These are phyloP conservation scores for Phocides pigmalion DNA, from an alignment of 1,140 invertebrate species.

Conservation along the genomic window DNA sequence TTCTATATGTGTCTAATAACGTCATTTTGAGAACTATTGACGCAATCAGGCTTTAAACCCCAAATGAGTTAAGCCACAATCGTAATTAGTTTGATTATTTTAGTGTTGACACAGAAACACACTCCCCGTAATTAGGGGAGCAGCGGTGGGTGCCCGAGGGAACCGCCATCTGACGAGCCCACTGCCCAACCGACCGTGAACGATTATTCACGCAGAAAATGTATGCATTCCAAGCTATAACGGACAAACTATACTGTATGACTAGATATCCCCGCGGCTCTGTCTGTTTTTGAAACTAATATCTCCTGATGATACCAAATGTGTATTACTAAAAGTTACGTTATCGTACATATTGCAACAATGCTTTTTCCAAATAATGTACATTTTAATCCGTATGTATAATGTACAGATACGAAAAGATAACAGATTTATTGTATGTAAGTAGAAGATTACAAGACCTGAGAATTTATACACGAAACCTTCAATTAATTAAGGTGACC, in stretches of 20 bases:
- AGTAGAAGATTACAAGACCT: neutral
- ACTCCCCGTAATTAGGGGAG: slow-evolving; percentile 63
- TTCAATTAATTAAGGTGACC: slow-evolving; percentile 35
- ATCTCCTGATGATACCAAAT: no score
- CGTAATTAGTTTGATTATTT: slow-evolving; percentile 37
- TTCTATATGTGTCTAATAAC: no score
- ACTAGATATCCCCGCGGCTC: neutral
- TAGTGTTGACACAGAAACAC: slow-evolving; percentile 66
- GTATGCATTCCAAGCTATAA: slow-evolving; percentile 16
- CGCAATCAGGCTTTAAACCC: neutral
- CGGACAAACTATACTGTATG: neutral
- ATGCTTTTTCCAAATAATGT: neutral
- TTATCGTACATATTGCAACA: no score
- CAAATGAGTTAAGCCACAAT: slow-evolving; percentile 3
- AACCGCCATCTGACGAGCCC: slow-evolving; percentile 52
- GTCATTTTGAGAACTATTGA: neutral
- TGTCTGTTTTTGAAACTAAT: no score
- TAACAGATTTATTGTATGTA: neutral
- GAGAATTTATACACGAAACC: slow-evolving; percentile 18
- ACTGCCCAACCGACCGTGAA: slow-evolving; percentile 50
- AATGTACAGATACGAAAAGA: neutral
- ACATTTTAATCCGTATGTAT: neutral
- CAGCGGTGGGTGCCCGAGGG: slow-evolving; percentile 50
- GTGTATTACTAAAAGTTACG: no score
- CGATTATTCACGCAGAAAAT: slow-evolving; percentile 57